Percentiles rank a stretch among this genome's conserved stretches.
Conservation (phyloP, 2,113 vertebrate genomes). For the Opisthocomus hoazin region DNA sequence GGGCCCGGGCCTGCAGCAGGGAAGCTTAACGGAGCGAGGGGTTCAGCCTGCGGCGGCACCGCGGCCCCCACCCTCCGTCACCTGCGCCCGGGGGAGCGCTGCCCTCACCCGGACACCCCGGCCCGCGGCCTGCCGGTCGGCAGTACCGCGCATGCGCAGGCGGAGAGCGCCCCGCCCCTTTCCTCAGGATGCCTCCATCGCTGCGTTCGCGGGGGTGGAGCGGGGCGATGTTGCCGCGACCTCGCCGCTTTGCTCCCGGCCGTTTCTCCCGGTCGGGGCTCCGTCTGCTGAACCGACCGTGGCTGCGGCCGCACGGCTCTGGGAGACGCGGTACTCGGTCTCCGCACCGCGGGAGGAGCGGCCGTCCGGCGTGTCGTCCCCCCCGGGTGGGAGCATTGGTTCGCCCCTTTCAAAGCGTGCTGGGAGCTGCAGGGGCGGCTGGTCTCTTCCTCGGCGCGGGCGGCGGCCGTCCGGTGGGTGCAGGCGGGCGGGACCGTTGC, state of each 20-base stretch:
- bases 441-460: background rate
- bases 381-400: background rate
- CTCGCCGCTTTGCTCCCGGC: rapidly evolving
- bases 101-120: too few relatives aligned
- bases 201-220: rapidly evolving
- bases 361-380: rapidly evolving
- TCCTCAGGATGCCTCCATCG: rapidly evolving
- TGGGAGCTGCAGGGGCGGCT: rapidly evolving
- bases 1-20: background rate
- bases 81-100: too few relatives aligned
- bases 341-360: background rate
- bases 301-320: rapidly evolving
- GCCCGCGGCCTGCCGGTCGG: rapidly evolving
- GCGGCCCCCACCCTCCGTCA: too few relatives aligned
- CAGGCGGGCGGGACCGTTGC: too few relatives aligned
- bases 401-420: background rate
- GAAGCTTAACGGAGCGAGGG: too few relatives aligned
- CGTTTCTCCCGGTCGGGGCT: rapidly evolving
- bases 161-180: too few relatives aligned
- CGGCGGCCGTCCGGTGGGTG: rapidly evolving
- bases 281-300: rapidly evolving
- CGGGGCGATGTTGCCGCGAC: rapidly evolving
- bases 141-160: background rate
- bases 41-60: too few relatives aligned
- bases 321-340: rapidly evolving